Percentiles rank a stretch among this genome's conserved stretches.
Evolutionary conservation across 2,888 invertebrate species (phyloP).

Genomic region (Ophraella communa): DNA sequence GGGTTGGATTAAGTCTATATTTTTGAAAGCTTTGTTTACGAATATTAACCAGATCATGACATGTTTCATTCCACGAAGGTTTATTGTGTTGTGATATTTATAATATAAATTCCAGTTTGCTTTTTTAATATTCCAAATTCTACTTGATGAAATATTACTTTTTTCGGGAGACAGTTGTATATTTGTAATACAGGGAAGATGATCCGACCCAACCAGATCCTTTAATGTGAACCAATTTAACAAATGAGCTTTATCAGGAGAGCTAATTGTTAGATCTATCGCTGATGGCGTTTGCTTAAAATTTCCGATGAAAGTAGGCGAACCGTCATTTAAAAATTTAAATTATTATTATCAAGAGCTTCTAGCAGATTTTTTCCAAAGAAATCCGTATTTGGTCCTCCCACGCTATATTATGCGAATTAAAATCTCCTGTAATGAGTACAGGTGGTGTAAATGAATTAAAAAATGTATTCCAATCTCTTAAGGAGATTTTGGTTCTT

Average conservation of each 20-base stretch:
- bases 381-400: neutral
- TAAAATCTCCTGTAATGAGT: too few species aligned
- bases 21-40: too few species aligned
- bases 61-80: too few species aligned
- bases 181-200: neutral
- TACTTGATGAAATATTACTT: neutral
- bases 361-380: neutral
- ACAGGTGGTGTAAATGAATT: neutral
- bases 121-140: neutral
- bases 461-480: neutral
- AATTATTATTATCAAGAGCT: neutral
- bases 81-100: too few species aligned
- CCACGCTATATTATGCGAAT: slow-evolving; percentile 2
- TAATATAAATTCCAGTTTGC: too few species aligned
- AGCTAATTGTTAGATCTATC: neutral
- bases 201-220: neutral
- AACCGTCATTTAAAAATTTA: neutral
- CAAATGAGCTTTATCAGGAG: neutral
- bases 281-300: neutral
- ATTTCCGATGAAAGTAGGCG: neutral
- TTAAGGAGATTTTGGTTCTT: neutral
- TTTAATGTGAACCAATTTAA: neutral
- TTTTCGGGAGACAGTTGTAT: neutral
- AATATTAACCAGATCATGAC: too few species aligned
- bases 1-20: too few species aligned